These are phyloP conservation scores for Xerus inauris DNA, from an alignment of 2,113 vertebrate species.

Conservation along the genomic window DNA sequence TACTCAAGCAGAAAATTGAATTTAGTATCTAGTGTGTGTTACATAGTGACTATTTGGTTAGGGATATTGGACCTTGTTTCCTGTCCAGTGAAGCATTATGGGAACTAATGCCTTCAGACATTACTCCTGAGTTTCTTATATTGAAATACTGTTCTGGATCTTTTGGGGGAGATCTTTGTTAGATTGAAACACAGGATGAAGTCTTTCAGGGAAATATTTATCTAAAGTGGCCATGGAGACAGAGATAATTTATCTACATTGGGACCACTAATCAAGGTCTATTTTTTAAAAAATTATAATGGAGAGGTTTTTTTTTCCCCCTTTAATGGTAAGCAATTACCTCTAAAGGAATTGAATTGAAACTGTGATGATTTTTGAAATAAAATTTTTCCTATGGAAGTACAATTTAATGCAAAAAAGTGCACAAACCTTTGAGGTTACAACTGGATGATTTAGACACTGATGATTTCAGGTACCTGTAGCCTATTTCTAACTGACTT, in stretches of 20 bases:
- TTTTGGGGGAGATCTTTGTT: neutral
- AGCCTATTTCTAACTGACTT: neutral
- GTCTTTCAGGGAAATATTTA: neutral
- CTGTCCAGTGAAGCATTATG: conserved; percentile 66
- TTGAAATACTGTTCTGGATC: neutral
- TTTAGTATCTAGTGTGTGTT: conserved; percentile 70
- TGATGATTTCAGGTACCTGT: conserved; percentile 9
- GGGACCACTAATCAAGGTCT: neutral
- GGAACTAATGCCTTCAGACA: conserved; percentile 63
- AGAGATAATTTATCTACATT: neutral
- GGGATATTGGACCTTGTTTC: conserved; percentile 64
- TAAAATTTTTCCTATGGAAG: neutral
- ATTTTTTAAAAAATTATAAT: neutral
- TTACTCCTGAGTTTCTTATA: conserved; percentile 48
- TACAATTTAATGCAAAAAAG: conserved; percentile 25
- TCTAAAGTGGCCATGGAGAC: neutral
- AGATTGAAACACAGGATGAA: neutral
- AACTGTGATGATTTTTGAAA: conserved; percentile 42
- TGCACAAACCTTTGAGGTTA: neutral
- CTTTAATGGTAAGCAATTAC: conserved; percentile 14
- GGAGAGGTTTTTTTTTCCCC: neutral
- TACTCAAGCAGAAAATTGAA: conserved; percentile 78
- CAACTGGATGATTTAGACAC: neutral
- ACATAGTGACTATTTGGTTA: conserved; percentile 74
- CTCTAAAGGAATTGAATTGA: neutral